Evolutionary conservation across 1,140 invertebrate species (phyloP).

Genomic region (Gryon sp.): DNA sequence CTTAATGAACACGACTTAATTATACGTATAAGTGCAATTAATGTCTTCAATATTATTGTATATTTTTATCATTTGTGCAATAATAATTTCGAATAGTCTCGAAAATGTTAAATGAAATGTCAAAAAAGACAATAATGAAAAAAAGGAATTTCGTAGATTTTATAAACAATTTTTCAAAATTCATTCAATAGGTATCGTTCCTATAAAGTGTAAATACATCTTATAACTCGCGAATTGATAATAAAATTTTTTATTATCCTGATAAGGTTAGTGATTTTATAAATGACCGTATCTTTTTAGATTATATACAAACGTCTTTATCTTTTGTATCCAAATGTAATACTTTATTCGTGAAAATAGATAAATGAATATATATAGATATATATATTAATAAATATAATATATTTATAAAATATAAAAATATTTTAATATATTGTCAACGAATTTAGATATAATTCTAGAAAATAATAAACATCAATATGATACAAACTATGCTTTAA

Average conservation of each 20-base stretch:
- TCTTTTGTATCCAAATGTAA: conserved; percentile 16
- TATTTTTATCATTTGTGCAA: conserved; percentile 28
- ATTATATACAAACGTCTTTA: conserved; percentile 7
- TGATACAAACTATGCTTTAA: conserved; percentile 4
- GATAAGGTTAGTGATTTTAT: conserved; percentile 17
- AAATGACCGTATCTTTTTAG: conserved; percentile 6
- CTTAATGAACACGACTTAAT: too few species aligned
- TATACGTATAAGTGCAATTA: too few species aligned
- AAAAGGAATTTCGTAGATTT: too few species aligned
- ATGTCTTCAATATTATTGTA: conserved; percentile 20
- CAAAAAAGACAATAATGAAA: too few species aligned
- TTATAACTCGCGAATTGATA: neutral
- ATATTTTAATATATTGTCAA: conserved; percentile 46
- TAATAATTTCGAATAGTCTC: conserved; percentile 22
- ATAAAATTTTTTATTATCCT: neutral
- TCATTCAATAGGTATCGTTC: conserved; percentile 7
- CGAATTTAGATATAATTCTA: conserved; percentile 22
- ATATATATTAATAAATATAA: conserved; percentile 28
- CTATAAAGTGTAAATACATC: conserved; percentile 26
- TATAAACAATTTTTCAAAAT: too few species aligned
- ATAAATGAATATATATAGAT: too few species aligned
- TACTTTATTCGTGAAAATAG: conserved; percentile 15
- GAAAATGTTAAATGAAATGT: too few species aligned
- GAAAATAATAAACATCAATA: conserved; percentile 1
- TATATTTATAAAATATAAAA: conserved; percentile 20